Base-by-base conservation (phyloP, 1,140 invertebrate genomes). In the Zaprionus nigranus region DNA sequence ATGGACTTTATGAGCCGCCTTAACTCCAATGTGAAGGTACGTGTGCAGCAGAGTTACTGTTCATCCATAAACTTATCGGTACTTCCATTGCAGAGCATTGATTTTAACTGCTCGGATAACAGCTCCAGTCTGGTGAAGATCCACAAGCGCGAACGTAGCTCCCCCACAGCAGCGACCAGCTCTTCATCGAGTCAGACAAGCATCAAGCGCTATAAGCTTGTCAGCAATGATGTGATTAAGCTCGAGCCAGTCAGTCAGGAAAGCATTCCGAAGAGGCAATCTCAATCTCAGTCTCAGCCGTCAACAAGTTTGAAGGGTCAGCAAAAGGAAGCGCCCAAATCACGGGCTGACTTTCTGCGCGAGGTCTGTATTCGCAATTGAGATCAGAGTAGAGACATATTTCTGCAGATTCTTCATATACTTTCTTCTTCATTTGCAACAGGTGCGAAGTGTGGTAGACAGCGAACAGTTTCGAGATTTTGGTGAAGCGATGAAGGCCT, bases 401-500 rank as follows among this genome's bases (percentile, higher is more conserved):
- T 28, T 34, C 30, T 12, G 15, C 20, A 51, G 20, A 22, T 22
- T 22, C 11, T 2, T 36, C 11, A 13, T 38, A 13, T 38, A 58
- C 3, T 24, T 15, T n/a, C 11, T 20, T 20, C 2, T 65, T 72
- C 4, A 20, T 64, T 54, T 4, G 15, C 28, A 46, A 51, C 57
- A 92, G 91, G 63, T 92, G 5, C 90, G 91, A 24, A 84, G 82
- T 17, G 34, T 79, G 0, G 80, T 95, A 61, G 90, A 93, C 20
- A 79, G 86, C 58, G 93, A 94, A 28, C 54, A 92, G 94, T 84
- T 96, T 94, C 86, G 94, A 93, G 87, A 80, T 88, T 86, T 96
- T 95, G 93, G 94, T 94, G 82, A 92, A 20, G 94, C 95, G 36
- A 93, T 96, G 72, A 91, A 94, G 20, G 85, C 80, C 12, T 96